phyloP scores from a whole-genome alignment of 2,888 invertebrate genomes.

The Oscheius onirici region DNA sequence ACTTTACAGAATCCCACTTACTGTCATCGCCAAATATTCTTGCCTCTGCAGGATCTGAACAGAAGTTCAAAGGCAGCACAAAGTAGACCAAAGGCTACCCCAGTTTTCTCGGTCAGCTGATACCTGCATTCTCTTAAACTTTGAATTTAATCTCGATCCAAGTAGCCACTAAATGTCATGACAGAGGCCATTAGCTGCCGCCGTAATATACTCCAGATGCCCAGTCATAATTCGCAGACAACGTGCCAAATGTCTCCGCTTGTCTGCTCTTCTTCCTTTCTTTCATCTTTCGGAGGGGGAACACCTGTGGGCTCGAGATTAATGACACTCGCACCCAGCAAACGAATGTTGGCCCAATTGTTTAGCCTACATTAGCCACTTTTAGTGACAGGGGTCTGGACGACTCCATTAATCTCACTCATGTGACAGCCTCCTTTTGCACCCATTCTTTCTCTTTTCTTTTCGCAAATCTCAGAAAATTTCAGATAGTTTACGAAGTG shows the following conservation, averaged over 20 bases:
- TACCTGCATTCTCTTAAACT: too few species aligned
- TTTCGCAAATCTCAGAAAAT: background rate
- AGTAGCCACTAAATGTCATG: too few species aligned
- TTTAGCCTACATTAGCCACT: conserved; percentile 2
- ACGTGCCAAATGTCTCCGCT: conserved; percentile 16
- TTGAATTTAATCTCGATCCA: too few species aligned
- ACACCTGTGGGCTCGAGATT: conserved; percentile 23
- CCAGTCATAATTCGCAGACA: conserved; percentile 3
- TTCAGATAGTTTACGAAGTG: too few species aligned
- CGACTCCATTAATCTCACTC: conserved; percentile 21
- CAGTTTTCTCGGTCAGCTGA: too few species aligned
- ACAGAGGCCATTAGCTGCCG: too few species aligned
- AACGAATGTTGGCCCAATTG: conserved; percentile 2
- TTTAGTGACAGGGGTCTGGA: background rate
- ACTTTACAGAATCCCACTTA: too few species aligned
- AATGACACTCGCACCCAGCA: conserved; percentile 4
- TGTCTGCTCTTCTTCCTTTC: background rate
- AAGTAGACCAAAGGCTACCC: too few species aligned
- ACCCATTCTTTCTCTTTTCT: background rate
- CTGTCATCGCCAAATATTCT: too few species aligned
- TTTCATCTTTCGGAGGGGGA: background rate
- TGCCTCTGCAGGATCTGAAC: too few species aligned
- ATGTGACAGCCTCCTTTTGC: conserved; percentile 15
- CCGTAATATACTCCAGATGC: conserved; percentile 12
- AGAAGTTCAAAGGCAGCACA: too few species aligned